A percentile compares a stretch with the other conserved stretches of the same genome.
Evolutionary conservation across 2,888 invertebrate species (phyloP).

Genomic region (Stomorhina lunata): DNA sequence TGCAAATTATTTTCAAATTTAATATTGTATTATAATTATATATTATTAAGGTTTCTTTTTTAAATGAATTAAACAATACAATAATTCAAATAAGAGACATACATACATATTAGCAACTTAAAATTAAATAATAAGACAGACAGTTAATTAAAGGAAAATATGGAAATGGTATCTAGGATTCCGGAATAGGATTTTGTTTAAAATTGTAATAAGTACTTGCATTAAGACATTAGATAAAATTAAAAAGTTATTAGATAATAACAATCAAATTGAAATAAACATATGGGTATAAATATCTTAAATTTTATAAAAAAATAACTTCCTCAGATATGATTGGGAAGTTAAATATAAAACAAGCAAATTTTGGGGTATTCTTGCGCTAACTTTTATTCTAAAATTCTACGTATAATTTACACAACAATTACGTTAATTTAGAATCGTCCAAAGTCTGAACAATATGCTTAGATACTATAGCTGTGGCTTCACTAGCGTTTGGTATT

Average conservation of each 20-base stretch:
- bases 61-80: neutral
- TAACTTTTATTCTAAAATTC: constrained; percentile 43
- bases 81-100: too few relatives aligned
- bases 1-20: too few relatives aligned
- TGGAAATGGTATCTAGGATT: neutral
- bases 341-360: neutral
- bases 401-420: constrained; percentile 53
- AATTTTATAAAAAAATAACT: too few relatives aligned
- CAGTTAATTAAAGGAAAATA: neutral
- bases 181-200: neutral
- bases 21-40: too few relatives aligned
- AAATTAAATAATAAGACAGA: neutral
- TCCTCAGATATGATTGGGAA: too few relatives aligned
- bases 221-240: neutral
- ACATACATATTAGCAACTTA: neutral
- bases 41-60: too few relatives aligned
- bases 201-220: neutral
- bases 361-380: neutral
- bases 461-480: constrained; percentile 93
- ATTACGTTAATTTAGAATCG: constrained; percentile 74
- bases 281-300: neutral
- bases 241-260: neutral
- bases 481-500: constrained; percentile 94
- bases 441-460: constrained; percentile 84
- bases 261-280: neutral